Percentiles rank a stretch among this genome's conserved stretches.
Evolutionary conservation across 2,888 invertebrate species (phyloP).

Genomic region (Parnassius smintheus): DNA sequence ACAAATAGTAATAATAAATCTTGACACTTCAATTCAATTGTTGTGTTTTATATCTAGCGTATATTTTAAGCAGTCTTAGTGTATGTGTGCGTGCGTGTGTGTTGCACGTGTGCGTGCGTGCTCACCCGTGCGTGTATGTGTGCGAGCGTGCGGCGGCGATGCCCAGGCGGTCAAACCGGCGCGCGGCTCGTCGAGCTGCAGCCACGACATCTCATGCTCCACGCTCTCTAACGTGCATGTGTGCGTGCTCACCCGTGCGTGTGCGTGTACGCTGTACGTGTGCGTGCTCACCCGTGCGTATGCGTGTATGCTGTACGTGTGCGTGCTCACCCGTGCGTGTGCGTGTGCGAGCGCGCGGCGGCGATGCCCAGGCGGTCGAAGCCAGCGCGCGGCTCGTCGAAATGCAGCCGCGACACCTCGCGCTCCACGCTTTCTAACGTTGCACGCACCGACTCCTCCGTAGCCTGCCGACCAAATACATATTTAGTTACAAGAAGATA

Average conservation of each 20-base stretch:
- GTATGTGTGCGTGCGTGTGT: not conserved
- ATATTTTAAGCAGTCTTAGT: no score
- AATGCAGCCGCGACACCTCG: slow-evolving; percentile 85
- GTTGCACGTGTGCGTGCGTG: not conserved
- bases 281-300: not conserved
- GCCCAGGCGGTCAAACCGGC: no score
- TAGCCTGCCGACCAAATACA: slow-evolving; percentile 30
- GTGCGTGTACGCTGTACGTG: no score
- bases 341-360: slow-evolving; percentile 75
- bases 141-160: no score
- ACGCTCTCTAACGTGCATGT: not conserved
- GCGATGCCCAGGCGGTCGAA: slow-evolving; percentile 97
- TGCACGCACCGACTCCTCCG: slow-evolving; percentile 43
- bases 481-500: no score
- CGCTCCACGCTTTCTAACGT: slow-evolving; percentile 79
- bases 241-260: not conserved
- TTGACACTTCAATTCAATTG: no score
- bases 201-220: no score
- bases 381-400: slow-evolving; percentile 85
- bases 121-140: slow-evolving; percentile 48
- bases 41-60: no score
- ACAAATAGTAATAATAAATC: no score
- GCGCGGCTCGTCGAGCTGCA: no score
- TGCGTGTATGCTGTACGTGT: not conserved
- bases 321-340: not conserved